phyloP scores from a whole-genome alignment of 2,113 vertebrate species.

The Corvus cornix region DNA sequence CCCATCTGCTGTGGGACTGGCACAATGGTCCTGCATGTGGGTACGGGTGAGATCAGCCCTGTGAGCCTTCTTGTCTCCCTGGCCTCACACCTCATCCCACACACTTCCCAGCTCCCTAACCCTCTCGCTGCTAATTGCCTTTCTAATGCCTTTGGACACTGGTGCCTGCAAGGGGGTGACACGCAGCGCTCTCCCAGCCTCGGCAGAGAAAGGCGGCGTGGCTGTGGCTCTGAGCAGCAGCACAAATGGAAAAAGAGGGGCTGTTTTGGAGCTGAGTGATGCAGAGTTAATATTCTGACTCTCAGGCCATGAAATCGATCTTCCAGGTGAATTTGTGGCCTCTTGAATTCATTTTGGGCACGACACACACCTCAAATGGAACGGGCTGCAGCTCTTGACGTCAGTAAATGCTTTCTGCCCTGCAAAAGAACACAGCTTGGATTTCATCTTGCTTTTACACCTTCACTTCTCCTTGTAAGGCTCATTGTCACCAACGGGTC shows the following conservation, averaged over 20 bases:
- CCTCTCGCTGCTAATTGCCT: not conserved
- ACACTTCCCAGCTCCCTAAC: not conserved
- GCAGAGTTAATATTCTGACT: slow-evolving; percentile 49
- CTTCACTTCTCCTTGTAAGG: slow-evolving; percentile 64
- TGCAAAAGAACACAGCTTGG: slow-evolving; percentile 54
- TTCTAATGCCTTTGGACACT: not conserved
- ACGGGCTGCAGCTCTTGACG: slow-evolving; percentile 11
- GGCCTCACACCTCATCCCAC: not conserved
- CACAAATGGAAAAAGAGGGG: not conserved
- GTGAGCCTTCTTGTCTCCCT: not conserved
- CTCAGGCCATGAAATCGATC: slow-evolving; percentile 60
- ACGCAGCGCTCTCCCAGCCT: not conserved
- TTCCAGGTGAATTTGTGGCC: slow-evolving; percentile 53
- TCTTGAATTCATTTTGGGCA: slow-evolving; percentile 43
- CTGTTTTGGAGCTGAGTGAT: not conserved
- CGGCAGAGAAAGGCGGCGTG: not conserved
- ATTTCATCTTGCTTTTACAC: slow-evolving; percentile 64
- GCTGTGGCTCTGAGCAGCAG: not conserved
- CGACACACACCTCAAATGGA: slow-evolving; percentile 1
- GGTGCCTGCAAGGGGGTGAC: not conserved
- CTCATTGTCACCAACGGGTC: slow-evolving; percentile 49
- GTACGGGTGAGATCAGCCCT: not conserved
- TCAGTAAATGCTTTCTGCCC: slow-evolving; percentile 48
- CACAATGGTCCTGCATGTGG: not conserved
- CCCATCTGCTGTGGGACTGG: not conserved